Evolutionary conservation across 2,113 vertebrate genomes (phyloP).

Genomic region (Phylloscopus trochilus): DNA sequence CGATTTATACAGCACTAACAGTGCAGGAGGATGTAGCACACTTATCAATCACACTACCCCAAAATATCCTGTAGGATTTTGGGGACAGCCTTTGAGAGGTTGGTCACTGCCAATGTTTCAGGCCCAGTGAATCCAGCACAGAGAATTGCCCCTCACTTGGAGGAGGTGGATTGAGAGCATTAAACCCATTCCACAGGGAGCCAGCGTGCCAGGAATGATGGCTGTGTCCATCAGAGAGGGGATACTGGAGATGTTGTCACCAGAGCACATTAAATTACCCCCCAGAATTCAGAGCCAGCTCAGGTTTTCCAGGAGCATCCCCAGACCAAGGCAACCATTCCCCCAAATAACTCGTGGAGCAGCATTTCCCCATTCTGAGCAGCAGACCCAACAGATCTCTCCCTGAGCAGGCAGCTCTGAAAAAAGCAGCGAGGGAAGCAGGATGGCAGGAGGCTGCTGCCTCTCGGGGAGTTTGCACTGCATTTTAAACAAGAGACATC

Average conservation of each 20-base stretch:
- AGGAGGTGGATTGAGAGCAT: neutral
- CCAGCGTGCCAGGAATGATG: rapidly evolving
- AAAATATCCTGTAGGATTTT: neutral
- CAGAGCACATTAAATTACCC: too few relatives aligned
- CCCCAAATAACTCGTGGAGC: neutral
- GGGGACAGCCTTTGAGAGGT: rapidly evolving
- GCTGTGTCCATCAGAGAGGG: neutral
- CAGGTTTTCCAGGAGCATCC: neutral
- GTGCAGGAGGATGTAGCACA: neutral
- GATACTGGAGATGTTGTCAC: neutral
- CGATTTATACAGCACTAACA: neutral
- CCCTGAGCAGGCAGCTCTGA: neutral
- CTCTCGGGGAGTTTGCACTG: conserved; percentile 40
- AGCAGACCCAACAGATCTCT: conserved; percentile 27
- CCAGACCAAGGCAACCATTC: neutral
- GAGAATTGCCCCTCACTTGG: neutral
- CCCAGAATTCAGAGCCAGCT: neutral
- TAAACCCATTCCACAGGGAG: neutral
- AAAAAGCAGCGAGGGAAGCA: neutral
- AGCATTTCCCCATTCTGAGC: neutral
- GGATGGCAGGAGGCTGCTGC: conserved; percentile 44
- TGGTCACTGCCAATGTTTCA: neutral
- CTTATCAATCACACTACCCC: neutral
- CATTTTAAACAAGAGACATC: conserved; percentile 59
- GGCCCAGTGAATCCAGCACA: neutral